Percentiles rank a stretch among this genome's conserved stretches.
These are phyloP conservation scores for Sanderia malayensis DNA, from an alignment of 30 jellyfish, hydroid and myxozoan genomes.

Conservation along the genomic window DNA sequence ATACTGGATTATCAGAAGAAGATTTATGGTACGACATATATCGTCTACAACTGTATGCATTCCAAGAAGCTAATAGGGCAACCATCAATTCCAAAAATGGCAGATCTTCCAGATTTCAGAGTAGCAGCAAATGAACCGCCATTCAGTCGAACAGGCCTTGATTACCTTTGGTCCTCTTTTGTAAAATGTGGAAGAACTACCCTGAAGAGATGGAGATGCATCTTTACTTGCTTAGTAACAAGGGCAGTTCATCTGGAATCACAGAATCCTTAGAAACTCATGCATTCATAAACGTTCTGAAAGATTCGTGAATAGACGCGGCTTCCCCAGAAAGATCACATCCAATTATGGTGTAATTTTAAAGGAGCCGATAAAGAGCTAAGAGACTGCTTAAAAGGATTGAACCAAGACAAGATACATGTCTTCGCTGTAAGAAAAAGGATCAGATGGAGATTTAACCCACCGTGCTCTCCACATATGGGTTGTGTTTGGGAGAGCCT, in stretches of 20 bases:
- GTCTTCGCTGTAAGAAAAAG: neutral
- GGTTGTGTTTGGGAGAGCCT: slow-evolving; percentile 48
- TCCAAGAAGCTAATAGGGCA: slow-evolving; percentile 6
- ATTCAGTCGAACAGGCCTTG: slow-evolving; percentile 23
- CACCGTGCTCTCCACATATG: slow-evolving; percentile 28
- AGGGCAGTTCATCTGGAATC: slow-evolving; percentile 48
- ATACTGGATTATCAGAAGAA: slow-evolving; percentile 26
- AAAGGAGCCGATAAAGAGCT: slow-evolving; percentile 28
- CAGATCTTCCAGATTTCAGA: slow-evolving; percentile 24
- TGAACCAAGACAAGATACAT: slow-evolving; percentile 17
- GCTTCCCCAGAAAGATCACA: slow-evolving; percentile 15
- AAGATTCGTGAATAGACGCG: slow-evolving; percentile 33
- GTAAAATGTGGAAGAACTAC: slow-evolving; percentile 12
- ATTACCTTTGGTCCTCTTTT: slow-evolving; percentile 31
- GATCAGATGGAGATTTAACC: slow-evolving; percentile 33
- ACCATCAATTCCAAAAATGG: slow-evolving; percentile 25
- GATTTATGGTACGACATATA: neutral
- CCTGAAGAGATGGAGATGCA: slow-evolving; percentile 47
- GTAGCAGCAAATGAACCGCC: slow-evolving; percentile 11
- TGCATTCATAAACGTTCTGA: slow-evolving; percentile 26
- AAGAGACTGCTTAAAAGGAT: neutral
- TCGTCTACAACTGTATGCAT: neutral
- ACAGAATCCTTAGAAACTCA: slow-evolving; percentile 46
- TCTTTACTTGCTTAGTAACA: slow-evolving; percentile 13
- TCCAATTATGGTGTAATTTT: slow-evolving; percentile 45